These are phyloP conservation scores for Ectemnius cavifrons DNA, from an alignment of 2,888 invertebrate species.

Conservation along the genomic window DNA sequence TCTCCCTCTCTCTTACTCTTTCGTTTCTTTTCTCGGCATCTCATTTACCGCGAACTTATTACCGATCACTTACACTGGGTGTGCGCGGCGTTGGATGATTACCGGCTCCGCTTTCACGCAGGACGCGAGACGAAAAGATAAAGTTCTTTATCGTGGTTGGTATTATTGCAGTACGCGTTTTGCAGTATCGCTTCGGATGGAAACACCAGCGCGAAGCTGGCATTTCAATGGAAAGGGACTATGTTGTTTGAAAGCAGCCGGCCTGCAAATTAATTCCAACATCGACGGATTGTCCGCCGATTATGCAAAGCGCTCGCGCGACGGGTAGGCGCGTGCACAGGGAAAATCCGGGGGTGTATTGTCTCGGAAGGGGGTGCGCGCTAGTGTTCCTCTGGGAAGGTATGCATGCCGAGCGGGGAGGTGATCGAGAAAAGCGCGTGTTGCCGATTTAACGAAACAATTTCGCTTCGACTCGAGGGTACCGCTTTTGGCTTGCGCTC, in stretches of 20 bases:
- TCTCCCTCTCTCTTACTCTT: constrained; percentile 6
- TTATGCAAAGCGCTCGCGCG: neutral
- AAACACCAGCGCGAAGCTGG: too few relatives aligned
- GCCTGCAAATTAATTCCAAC: neutral
- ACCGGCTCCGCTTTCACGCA: constrained; percentile 23
- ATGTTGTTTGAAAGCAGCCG: too few relatives aligned
- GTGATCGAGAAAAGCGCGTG: constrained; percentile 19
- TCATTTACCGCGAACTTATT: constrained; percentile 50
- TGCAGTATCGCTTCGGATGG: too few relatives aligned
- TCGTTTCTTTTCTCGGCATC: constrained; percentile 16
- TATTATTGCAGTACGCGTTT: too few relatives aligned
- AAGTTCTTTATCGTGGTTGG: too few relatives aligned
- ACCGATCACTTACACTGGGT: constrained; percentile 46
- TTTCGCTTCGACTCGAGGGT: constrained; percentile 42
- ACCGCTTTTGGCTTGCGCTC: constrained; percentile 4
- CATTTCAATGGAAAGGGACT: too few relatives aligned
- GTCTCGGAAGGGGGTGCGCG: too few relatives aligned
- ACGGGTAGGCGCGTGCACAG: neutral
- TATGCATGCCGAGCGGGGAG: neutral
- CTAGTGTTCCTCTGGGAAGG: too few relatives aligned
- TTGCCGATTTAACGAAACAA: constrained; percentile 56
- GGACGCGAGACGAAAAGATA: constrained; percentile 23
- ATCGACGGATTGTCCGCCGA: neutral
- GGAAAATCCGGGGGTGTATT: neutral
- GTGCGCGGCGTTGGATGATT: constrained; percentile 23